Evolutionary conservation across 2,113 vertebrate species (phyloP).

Genomic region (Nannobrachium achirus): DNA sequence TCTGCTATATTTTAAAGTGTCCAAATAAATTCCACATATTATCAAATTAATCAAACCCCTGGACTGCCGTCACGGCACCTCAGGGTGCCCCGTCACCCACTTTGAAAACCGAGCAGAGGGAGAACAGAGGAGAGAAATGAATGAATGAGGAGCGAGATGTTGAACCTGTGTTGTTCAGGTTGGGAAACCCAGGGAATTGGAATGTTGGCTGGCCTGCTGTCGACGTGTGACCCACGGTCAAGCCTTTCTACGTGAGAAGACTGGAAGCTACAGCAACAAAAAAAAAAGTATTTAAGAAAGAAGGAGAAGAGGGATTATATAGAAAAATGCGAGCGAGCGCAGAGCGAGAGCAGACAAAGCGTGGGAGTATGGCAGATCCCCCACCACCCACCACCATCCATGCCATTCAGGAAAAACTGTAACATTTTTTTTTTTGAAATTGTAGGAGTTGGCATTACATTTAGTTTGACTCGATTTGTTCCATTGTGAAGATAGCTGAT

Average conservation of each 20-base stretch:
- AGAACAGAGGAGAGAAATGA: conserved; percentile 22
- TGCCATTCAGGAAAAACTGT: conserved; percentile 9
- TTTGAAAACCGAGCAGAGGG: background rate
- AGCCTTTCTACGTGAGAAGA: conserved; percentile 43
- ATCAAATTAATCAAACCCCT: too few species aligned
- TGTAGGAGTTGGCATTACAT: too few species aligned
- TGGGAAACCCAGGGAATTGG: background rate
- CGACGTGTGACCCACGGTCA: conserved; percentile 57
- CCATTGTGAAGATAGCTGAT: too few species aligned
- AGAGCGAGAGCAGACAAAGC: conserved; percentile 7
- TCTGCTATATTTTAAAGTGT: too few species aligned
- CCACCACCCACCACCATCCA: background rate
- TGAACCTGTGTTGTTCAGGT: background rate
- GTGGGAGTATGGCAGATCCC: background rate
- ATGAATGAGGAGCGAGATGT: conserved; percentile 1
- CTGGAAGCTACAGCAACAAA: too few species aligned
- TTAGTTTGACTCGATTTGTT: too few species aligned
- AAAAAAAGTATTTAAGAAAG: background rate
- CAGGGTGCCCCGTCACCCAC: too few species aligned
- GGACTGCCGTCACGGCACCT: too few species aligned
- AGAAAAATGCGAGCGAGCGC: conserved; percentile 17
- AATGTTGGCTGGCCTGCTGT: conserved; percentile 31
- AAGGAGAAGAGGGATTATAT: conserved; percentile 32
- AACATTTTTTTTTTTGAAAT: too few species aligned
- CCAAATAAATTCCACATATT: too few species aligned